Conservation (phyloP, 2,888 invertebrate genomes). For the Drosophila mimica region DNA sequence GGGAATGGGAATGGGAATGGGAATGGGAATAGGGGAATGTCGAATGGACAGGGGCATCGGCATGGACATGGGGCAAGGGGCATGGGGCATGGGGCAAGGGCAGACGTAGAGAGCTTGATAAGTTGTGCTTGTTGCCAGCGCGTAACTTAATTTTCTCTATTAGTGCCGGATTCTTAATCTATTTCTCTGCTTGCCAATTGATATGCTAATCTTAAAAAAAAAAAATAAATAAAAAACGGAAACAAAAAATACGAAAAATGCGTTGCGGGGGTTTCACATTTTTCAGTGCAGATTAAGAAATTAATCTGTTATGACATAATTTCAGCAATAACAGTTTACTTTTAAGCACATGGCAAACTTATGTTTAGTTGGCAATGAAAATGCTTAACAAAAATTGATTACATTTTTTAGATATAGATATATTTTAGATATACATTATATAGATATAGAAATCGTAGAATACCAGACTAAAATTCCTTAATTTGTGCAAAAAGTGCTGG, state of each 20-base stretch:
- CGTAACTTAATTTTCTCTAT: slow-evolving; percentile 76
- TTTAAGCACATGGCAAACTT: background rate
- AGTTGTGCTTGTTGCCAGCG: slow-evolving; percentile 59
- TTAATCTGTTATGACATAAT: slow-evolving; percentile 13
- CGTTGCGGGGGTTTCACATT: background rate
- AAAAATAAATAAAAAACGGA: background rate
- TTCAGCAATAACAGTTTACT: background rate
- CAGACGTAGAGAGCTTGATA: slow-evolving; percentile 42
- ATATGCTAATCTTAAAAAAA: slow-evolving; percentile 69
- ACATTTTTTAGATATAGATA: too few relatives aligned
- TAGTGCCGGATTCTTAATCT: slow-evolving; percentile 76
- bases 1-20: slow-evolving; percentile 9
- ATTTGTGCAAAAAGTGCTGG: background rate
- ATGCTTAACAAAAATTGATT: too few relatives aligned
- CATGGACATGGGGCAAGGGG: background rate
- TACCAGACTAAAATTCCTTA: background rate
- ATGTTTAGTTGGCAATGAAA: background rate
- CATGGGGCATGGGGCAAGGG: background rate
- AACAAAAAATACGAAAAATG: slow-evolving; percentile 4
- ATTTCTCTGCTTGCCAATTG: slow-evolving; percentile 69
- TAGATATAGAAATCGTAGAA: background rate
- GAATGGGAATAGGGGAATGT: background rate
- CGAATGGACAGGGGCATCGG: background rate
- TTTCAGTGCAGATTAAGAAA: slow-evolving; percentile 9
- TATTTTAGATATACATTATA: too few relatives aligned